These are phyloP conservation scores for Oxyura jamaicensis DNA, from an alignment of 2,113 vertebrate genomes.

Conservation along the genomic window DNA sequence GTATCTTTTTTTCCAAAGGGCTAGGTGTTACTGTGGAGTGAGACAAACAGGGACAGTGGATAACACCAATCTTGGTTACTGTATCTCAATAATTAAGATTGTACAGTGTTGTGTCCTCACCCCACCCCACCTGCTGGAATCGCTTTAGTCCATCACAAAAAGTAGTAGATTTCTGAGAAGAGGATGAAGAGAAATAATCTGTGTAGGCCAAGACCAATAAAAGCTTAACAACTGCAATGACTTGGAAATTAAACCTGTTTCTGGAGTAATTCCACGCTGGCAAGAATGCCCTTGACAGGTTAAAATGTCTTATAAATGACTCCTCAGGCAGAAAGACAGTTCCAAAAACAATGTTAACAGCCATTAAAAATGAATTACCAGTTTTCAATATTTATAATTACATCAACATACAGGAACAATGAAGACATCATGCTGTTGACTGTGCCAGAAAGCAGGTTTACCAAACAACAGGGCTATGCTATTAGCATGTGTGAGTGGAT, in stretches of 20 bases:
- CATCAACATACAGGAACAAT: conserved; percentile 43
- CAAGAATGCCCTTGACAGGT: conserved; percentile 48
- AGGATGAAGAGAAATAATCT: not conserved
- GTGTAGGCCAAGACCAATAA: not conserved
- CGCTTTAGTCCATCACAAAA: not conserved
- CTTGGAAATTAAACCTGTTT: conserved; percentile 48
- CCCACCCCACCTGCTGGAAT: not conserved
- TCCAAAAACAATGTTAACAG: conserved; percentile 67
- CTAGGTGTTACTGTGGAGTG: not conserved
- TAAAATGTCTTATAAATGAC: conserved; percentile 59
- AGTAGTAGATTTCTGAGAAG: not conserved
- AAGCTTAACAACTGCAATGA: conserved; percentile 25
- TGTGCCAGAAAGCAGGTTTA: conserved; percentile 34
- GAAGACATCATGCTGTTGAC: not conserved
- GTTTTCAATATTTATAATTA: conserved; percentile 64
- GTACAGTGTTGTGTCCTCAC: not conserved
- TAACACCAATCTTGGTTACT: not conserved
- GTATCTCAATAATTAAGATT: not conserved
- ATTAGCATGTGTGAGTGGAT: not conserved
- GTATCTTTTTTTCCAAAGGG: not conserved
- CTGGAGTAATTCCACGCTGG: conserved; percentile 62
- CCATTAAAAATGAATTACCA: conserved; percentile 68
- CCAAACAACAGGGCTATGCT: not conserved
- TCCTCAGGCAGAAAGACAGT: conserved; percentile 53
- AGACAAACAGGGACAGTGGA: not conserved